Evolutionary conservation across 2,797 vertebrate species (phyloP).

Genomic region (Poeciliopsis gracilis): DNA sequence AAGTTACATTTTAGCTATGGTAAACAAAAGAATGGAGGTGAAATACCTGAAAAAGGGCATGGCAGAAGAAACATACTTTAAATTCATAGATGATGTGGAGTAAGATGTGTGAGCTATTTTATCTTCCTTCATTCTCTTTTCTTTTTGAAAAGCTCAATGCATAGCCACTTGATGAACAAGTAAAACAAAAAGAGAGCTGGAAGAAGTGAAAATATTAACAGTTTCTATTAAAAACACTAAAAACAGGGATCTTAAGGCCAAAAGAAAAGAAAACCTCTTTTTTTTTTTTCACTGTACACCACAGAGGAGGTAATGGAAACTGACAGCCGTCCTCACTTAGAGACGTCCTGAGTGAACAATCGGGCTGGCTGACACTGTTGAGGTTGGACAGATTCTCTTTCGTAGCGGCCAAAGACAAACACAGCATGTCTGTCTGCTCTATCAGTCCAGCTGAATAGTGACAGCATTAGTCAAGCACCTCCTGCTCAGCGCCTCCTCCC

Average conservation of each 20-base stretch:
- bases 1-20: constrained; percentile 13
- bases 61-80: constrained; percentile 27
- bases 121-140: constrained; percentile 50
- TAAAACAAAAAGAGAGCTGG: constrained; percentile 20
- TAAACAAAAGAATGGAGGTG: constrained; percentile 15
- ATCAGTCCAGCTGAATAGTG: constrained; percentile 50
- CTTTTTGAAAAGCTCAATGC: constrained; percentile 46
- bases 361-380: constrained; percentile 26
- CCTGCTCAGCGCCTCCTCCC: constrained; percentile 23
- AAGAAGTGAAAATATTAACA: constrained; percentile 13
- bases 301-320: constrained; percentile 29
- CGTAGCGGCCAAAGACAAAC: constrained; percentile 47
- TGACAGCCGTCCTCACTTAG: constrained; percentile 49
- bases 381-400: constrained; percentile 43
- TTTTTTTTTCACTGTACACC: constrained; percentile 38
- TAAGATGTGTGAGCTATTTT: constrained; percentile 61
- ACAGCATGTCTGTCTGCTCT: constrained; percentile 39
- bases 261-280: background rate
- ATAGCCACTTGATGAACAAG: constrained; percentile 29
- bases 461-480: constrained; percentile 31
- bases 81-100: constrained; percentile 62
- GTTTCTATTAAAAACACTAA: constrained; percentile 35
- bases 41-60: constrained; percentile 52
- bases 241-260: constrained; percentile 35
- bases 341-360: constrained; percentile 36